Evolutionary conservation across 37 sponge, comb jelly and placozoan genomes (phyloP).

Genomic region (Haliclona indistincta): DNA sequence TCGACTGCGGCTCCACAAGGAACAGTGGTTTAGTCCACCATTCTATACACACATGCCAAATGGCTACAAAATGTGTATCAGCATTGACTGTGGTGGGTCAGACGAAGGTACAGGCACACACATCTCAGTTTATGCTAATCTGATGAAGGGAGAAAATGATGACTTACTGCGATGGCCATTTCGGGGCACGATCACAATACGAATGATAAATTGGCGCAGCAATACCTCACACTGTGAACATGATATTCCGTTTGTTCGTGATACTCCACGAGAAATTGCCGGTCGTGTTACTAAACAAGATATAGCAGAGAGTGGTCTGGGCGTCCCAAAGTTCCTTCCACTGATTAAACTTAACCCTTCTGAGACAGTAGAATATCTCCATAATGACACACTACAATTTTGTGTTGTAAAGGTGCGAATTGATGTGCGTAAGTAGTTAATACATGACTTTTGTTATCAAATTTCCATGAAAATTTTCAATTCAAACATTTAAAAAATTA

Average conservation of each 20-base stretch:
- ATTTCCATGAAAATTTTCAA: no score
- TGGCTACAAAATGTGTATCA: conserved; percentile 34
- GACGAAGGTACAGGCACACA: conserved; percentile 18
- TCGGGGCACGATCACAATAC: conserved; percentile 8
- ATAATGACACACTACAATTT: conserved; percentile 40
- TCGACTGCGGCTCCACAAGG: not conserved
- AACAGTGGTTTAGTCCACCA: conserved; percentile 11
- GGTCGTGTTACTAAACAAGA: conserved; percentile 21
- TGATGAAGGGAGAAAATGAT: conserved; percentile 36
- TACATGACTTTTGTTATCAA: no score
- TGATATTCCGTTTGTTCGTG: conserved; percentile 15
- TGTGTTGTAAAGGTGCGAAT: conserved; percentile 10
- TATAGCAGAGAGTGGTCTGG: conserved; percentile 34
- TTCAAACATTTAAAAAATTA: no score
- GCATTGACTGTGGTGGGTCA: conserved; percentile 19
- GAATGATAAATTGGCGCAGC: conserved; percentile 4
- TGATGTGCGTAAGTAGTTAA: no score
- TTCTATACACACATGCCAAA: conserved; percentile 7
- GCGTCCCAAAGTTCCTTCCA: conserved; percentile 26
- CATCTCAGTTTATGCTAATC: conserved; percentile 19
- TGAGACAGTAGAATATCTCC: conserved; percentile 26
- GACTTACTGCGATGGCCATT: conserved; percentile 37
- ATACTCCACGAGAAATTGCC: conserved; percentile 8
- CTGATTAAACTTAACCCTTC: conserved; percentile 3
- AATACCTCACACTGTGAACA: conserved; percentile 1